Evolutionary conservation across 2,797 vertebrate species (phyloP), one percentile per base, ranked within the genome.

Genomic region (Coregonus suidteri): DNA sequence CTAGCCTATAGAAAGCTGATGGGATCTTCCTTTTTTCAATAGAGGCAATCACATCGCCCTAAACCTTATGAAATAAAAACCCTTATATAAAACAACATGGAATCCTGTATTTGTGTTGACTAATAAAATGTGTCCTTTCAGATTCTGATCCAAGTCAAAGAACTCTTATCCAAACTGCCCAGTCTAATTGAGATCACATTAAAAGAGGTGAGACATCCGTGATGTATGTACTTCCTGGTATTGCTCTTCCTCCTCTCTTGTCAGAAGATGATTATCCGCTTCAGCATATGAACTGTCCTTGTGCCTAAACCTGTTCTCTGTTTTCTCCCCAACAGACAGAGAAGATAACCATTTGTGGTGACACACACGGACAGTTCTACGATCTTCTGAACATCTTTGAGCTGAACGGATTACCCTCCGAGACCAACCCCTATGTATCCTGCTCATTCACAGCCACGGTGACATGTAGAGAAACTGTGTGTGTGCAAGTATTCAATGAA

Each of bases 361-460:
- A 98, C 91, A 99, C 96, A 0, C 97, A 98, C 0, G 96, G 97
- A 1, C 97, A 98, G 81, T 99, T 92, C 91, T 99, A 97, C 30
- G 97, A 98, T 83, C 95, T 99, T 35, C 95, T 98, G 71, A 96
- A 98, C 91, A 98, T 98, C 91, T 98, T 98, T 70, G 93, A 96
- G 79, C 89, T 98, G 90, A 99, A 98, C 3, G 96, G 97, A 67
- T 91, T 98, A 71, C 97, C 97, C 3, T 97, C 97, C 0, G 93
- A 96, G 79, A 85, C 90, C 77, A 98, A 98, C 85, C 96, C 96
- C 72, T 99, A 98, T 0, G 97, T 98, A 99, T 98, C 97, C 96
- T 97, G 95, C 85, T 59, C 13, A 34, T 6, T n/a, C 6, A 2
- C 3, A 14, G 20, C 7, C 4, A 14, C 6, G 4, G 67, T 69